phyloP scores from a whole-genome alignment of 2,888 invertebrate species.

The Scaptomyza cyrtandrae region DNA sequence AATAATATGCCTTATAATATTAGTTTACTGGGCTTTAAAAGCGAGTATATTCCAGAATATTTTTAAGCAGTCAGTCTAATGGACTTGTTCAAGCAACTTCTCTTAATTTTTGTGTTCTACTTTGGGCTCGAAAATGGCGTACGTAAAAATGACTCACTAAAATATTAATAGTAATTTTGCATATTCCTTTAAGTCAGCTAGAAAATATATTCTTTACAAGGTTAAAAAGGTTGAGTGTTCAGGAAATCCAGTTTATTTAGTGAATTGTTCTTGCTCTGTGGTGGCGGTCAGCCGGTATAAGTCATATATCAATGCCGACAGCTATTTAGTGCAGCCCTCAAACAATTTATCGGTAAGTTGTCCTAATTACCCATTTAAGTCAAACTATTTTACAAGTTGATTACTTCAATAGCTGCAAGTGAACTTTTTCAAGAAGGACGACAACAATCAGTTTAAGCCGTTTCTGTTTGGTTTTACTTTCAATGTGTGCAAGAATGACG shows the following conservation, averaged over 20 bases:
- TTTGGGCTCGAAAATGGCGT: conserved; percentile 3
- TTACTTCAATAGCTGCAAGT: neutral
- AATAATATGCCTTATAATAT: too few species aligned
- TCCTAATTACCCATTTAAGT: neutral
- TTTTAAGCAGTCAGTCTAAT: neutral
- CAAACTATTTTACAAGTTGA: neutral
- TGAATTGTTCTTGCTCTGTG: conserved; percentile 7
- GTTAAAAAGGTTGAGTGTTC: conserved; percentile 16
- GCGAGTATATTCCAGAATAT: too few species aligned
- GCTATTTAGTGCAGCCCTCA: neutral
- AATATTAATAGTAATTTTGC: neutral
- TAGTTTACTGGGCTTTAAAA: too few species aligned
- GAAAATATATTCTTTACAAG: neutral
- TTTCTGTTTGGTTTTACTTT: conserved; percentile 27
- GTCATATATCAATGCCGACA: conserved; percentile 15
- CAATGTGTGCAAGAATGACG: conserved; percentile 22
- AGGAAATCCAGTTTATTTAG: neutral
- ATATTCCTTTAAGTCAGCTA: neutral
- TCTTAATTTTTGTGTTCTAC: neutral
- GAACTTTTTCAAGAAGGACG: conserved; percentile 32
- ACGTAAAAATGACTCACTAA: neutral
- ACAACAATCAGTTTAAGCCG: conserved; percentile 45
- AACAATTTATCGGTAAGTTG: conserved; percentile 6
- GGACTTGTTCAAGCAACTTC: neutral
- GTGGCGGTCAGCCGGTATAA: conserved; percentile 19